These are phyloP conservation scores for Drosophila fulvimacula DNA, from an alignment of 2,888 invertebrate species.

Conservation along the genomic window DNA sequence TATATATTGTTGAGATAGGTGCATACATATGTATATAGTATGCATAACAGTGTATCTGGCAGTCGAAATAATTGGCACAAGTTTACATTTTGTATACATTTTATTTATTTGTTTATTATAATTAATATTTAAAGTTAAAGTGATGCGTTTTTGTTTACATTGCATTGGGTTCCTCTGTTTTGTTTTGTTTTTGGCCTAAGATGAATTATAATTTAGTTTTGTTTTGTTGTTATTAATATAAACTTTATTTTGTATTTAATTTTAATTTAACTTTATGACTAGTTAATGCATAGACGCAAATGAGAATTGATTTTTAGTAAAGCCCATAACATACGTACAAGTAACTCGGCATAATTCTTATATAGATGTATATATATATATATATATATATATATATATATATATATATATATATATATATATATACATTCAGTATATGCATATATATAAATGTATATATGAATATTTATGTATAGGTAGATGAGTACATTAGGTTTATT, in stretches of 20 bases:
- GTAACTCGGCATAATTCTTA: constrained; percentile 39
- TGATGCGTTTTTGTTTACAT: constrained; percentile 67
- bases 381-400: constrained; percentile 9
- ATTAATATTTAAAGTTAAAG: constrained; percentile 68
- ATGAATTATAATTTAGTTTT: constrained; percentile 35
- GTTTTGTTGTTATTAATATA: constrained; percentile 25
- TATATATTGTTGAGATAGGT: no score
- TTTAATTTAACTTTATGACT: constrained; percentile 43
- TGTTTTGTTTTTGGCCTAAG: constrained; percentile 46
- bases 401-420: constrained; percentile 9
- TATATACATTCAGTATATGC: constrained; percentile 2
- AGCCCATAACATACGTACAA: constrained; percentile 43
- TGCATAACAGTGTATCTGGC: background rate
- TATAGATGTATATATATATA: constrained; percentile 11
- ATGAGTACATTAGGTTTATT: constrained; percentile 43
- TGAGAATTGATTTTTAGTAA: constrained; percentile 35
- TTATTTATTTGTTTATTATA: constrained; percentile 59
- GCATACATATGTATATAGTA: background rate
- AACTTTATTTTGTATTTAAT: constrained; percentile 10
- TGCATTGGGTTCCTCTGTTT: constrained; percentile 43
- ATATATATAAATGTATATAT: constrained; percentile 13
- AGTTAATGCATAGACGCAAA: constrained; percentile 35
- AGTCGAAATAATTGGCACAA: constrained; percentile 5
- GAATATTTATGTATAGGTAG: constrained; percentile 13
- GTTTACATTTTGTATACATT: constrained; percentile 44